These are phyloP conservation scores for Acipenser transmontanus DNA, from an alignment of 2,797 vertebrate genomes.

Conservation along the genomic window DNA sequence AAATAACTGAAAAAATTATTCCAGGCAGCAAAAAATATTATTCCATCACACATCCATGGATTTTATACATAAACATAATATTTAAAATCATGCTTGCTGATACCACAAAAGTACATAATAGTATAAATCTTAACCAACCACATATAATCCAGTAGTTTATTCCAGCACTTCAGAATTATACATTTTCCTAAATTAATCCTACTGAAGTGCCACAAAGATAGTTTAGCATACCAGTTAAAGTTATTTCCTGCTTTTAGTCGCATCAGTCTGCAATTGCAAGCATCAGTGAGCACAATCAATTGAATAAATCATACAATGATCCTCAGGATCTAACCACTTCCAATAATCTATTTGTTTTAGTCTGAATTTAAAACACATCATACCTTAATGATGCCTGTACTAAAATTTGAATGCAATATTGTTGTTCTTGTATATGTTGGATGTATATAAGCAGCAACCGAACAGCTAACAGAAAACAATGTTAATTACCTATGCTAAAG, in stretches of 20 bases:
- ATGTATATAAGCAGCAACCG: too few species aligned
- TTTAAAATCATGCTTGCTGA: not conserved
- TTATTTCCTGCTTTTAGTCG: constrained; percentile 42
- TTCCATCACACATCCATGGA: too few species aligned
- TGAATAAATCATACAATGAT: constrained; percentile 45
- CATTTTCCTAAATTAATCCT: constrained; percentile 37
- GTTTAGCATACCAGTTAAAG: constrained; percentile 51
- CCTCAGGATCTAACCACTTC: constrained; percentile 17
- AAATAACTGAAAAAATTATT: not conserved
- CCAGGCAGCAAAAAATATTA: not conserved
- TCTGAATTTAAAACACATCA: too few species aligned
- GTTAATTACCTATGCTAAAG: constrained; percentile 59
- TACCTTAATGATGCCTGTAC: too few species aligned
- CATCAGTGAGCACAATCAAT: constrained; percentile 72
- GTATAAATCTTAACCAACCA: not conserved
- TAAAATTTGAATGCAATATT: too few species aligned
- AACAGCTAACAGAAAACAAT: constrained; percentile 33
- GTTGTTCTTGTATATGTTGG: too few species aligned
- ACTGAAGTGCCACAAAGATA: not conserved
- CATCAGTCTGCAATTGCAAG: constrained; percentile 66
- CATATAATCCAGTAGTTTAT: not conserved
- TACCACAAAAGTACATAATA: too few species aligned
- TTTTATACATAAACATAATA: not conserved
- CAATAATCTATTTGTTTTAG: too few species aligned
- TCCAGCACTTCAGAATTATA: constrained; percentile 31